Evolutionary conservation across 2,888 invertebrate genomes (phyloP).

Genomic region (Strigamia transsilvanica): DNA sequence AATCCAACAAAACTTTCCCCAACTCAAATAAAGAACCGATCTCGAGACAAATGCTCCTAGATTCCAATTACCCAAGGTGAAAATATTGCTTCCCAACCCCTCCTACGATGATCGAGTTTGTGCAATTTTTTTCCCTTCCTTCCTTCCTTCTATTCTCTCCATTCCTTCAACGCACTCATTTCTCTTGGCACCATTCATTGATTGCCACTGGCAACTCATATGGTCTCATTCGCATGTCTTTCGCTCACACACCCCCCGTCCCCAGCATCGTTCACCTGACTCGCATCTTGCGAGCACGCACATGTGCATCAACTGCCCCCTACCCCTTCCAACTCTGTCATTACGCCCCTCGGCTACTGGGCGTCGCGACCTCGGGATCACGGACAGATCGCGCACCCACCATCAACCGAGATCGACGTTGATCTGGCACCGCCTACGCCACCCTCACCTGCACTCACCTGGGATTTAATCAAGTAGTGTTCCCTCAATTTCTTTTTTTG

Average conservation of each 20-base stretch:
- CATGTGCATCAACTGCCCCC: conserved; percentile 28
- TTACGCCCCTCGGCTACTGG: conserved; percentile 44
- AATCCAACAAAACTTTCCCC: background rate
- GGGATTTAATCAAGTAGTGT: conserved; percentile 11
- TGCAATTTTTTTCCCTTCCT: background rate
- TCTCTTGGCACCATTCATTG: conserved; percentile 33
- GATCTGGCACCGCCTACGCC: conserved; percentile 34
- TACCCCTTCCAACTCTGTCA: conserved; percentile 23
- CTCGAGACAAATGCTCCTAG: conserved; percentile 17
- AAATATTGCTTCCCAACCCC: conserved; percentile 31
- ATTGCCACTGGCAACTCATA: conserved; percentile 47
- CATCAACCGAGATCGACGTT: conserved; percentile 28
- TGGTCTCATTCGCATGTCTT: conserved; percentile 53
- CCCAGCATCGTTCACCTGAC: conserved; percentile 33
- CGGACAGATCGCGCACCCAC: conserved; percentile 39
- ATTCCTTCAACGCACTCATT: conserved; percentile 2
- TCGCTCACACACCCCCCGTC: background rate
- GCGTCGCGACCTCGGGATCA: conserved; percentile 42
- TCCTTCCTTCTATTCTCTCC: background rate
- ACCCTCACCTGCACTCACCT: conserved; percentile 34
- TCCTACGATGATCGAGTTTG: conserved; percentile 9
- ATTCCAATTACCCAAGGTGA: conserved; percentile 36
- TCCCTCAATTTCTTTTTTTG: too few relatives aligned
- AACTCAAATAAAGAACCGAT: background rate
- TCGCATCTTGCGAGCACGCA: conserved; percentile 5